Percentiles rank a stretch among this genome's conserved stretches.
phyloP scores from a whole-genome alignment of 2,113 vertebrate genomes.

The Lontra canadensis region DNA sequence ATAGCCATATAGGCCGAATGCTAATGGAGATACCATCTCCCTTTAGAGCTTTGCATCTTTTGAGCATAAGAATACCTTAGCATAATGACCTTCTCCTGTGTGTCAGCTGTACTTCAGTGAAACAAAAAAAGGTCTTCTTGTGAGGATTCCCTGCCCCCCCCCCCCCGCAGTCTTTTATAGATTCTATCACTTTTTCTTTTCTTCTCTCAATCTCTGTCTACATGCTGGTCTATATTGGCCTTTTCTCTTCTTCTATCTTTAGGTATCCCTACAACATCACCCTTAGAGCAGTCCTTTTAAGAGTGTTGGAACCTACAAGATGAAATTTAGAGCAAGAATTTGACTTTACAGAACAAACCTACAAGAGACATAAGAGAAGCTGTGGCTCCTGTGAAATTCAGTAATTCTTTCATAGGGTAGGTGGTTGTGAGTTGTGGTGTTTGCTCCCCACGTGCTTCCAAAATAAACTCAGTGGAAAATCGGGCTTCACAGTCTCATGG shows the following conservation, averaged over 20 bases:
- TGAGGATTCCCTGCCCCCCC: not conserved
- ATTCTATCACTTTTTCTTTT: conserved; percentile 32
- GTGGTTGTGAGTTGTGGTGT: conserved; percentile 27
- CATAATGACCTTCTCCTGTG: not conserved
- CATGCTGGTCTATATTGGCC: conserved; percentile 73
- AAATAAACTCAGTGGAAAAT: not conserved
- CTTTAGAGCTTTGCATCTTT: not conserved
- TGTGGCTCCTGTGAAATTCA: conserved; percentile 62
- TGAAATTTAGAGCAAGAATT: conserved; percentile 74
- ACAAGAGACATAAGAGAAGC: conserved; percentile 72
- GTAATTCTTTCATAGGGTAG: conserved; percentile 69
- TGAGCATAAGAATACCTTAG: not conserved
- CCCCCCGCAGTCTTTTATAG: not conserved
- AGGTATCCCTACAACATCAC: conserved; percentile 74
- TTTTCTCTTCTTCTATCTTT: conserved; percentile 77
- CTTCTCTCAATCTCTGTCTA: conserved; percentile 52
- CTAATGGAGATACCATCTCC: not conserved
- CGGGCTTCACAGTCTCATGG: not conserved
- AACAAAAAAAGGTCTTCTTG: not conserved
- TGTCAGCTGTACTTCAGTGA: not conserved
- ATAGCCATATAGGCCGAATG: not conserved
- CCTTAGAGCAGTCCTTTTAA: conserved; percentile 77
- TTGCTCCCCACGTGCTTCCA: conserved; percentile 33
- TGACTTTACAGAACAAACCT: conserved; percentile 71
- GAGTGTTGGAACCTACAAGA: conserved; percentile 73